Evolutionary conservation across 1,140 invertebrate genomes (phyloP).

Genomic region (Musca vetustissima): DNA sequence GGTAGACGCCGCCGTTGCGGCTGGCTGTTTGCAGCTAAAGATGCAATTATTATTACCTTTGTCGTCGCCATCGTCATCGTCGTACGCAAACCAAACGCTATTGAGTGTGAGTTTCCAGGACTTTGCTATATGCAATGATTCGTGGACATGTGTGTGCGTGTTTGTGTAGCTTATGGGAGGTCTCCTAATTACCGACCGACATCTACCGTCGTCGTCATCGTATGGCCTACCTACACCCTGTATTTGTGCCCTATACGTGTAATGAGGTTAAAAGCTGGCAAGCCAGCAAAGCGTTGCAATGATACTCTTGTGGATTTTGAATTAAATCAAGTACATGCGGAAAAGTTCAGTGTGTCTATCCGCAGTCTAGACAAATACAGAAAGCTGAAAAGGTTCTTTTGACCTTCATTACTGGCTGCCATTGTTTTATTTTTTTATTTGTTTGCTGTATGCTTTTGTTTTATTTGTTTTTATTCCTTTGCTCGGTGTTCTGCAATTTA

Average conservation of each 20-base stretch:
- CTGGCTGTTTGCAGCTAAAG: too few relatives aligned
- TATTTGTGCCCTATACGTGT: constrained; percentile 3
- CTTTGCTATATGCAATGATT: background rate
- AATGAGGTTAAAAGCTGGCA: constrained; percentile 25
- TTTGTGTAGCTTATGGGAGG: background rate
- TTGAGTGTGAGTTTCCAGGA: too few relatives aligned
- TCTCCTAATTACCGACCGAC: too few relatives aligned
- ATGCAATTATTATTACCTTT: too few relatives aligned
- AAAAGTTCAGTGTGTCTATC: constrained; percentile 22
- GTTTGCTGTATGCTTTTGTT: background rate
- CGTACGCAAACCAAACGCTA: too few relatives aligned
- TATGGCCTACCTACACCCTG: background rate
- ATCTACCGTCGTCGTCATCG: too few relatives aligned
- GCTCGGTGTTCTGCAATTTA: too few relatives aligned
- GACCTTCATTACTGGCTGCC: constrained; percentile 16
- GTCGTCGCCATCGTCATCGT: too few relatives aligned
- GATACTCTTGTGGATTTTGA: constrained; percentile 24
- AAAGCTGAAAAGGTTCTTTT: constrained; percentile 12
- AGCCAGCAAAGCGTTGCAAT: constrained; percentile 1
- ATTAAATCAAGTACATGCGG: constrained; percentile 21
- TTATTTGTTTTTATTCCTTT: too few relatives aligned
- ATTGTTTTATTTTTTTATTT: too few relatives aligned
- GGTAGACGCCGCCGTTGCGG: too few relatives aligned
- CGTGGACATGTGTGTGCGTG: background rate
- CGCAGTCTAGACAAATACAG: constrained; percentile 22